Evolutionary conservation across 2,888 invertebrate genomes (phyloP).

Genomic region (Euclidia mi): DNA sequence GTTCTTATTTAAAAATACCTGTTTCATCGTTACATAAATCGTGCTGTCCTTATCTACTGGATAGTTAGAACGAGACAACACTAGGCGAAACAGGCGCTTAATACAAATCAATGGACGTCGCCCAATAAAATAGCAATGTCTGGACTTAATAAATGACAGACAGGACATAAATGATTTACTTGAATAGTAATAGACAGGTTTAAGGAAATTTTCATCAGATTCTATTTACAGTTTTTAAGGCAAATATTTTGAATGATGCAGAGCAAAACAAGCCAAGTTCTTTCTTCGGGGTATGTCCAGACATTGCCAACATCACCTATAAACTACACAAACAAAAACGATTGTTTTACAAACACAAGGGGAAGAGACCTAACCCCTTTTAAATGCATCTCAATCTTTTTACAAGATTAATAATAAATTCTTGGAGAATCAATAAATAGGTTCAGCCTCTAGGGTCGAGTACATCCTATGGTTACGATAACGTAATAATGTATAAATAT

Average conservation of each 20-base stretch:
- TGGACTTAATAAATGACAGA: constrained; percentile 7
- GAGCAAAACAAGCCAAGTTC: too few species aligned
- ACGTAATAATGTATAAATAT: constrained; percentile 12
- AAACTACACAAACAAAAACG: constrained; percentile 34
- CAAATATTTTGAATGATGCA: too few species aligned
- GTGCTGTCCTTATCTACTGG: not conserved
- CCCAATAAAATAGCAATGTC: constrained; percentile 25
- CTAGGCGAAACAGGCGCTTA: not conserved
- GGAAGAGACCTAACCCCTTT: constrained; percentile 30
- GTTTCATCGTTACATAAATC: not conserved
- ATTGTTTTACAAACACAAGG: constrained; percentile 26
- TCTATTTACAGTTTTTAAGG: too few species aligned
- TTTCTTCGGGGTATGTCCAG: too few species aligned
- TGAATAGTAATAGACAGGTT: too few species aligned
- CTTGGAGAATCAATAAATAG: constrained; percentile 31
- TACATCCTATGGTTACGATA: constrained; percentile 40
- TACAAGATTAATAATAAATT: constrained; percentile 52
- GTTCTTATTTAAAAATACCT: constrained; percentile 12
- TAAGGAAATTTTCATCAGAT: too few species aligned
- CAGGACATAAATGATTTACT: too few species aligned
- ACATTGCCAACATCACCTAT: constrained; percentile 25
- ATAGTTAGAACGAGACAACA: not conserved
- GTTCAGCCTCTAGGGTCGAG: constrained; percentile 41
- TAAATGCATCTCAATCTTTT: constrained; percentile 48
- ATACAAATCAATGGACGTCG: constrained; percentile 16